Conservation (phyloP, 2,113 vertebrate genomes). For the Prunella himalayana region DNA sequence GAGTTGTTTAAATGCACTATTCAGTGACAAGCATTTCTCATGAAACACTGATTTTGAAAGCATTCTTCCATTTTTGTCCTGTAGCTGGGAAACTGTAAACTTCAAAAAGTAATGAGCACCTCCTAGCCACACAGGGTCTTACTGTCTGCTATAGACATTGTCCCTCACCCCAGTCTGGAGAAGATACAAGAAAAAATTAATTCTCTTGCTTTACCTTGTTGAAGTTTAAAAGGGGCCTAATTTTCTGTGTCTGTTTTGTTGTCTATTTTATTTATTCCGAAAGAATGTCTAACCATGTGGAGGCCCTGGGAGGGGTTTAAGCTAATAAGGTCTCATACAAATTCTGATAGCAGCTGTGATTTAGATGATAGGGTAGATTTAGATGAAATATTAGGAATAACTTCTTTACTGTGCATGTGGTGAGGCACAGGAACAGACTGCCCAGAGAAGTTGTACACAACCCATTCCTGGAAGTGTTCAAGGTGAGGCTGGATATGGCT, state of each 20-base stretch:
- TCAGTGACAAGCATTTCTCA: background rate
- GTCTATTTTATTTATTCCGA: background rate
- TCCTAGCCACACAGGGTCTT: background rate
- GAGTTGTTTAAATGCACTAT: background rate
- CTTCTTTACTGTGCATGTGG: background rate
- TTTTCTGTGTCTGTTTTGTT: background rate
- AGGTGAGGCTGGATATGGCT: background rate
- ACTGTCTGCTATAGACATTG: background rate
- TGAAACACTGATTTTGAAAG: background rate
- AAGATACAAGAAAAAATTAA: background rate
- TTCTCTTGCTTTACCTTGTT: background rate
- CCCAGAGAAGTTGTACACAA: background rate
- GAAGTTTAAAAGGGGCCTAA: background rate
- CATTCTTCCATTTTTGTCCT: background rate
- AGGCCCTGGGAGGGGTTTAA: background rate
- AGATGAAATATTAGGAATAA: background rate
- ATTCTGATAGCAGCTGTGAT: background rate
- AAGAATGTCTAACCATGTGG: background rate
- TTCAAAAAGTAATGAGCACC: background rate
- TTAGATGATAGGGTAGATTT: background rate
- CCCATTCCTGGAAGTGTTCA: background rate
- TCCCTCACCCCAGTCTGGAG: background rate
- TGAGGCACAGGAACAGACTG: background rate
- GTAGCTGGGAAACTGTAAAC: background rate
- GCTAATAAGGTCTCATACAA: background rate